phyloP scores from a whole-genome alignment of 2,888 invertebrate genomes.

The Lysandra coridon region DNA sequence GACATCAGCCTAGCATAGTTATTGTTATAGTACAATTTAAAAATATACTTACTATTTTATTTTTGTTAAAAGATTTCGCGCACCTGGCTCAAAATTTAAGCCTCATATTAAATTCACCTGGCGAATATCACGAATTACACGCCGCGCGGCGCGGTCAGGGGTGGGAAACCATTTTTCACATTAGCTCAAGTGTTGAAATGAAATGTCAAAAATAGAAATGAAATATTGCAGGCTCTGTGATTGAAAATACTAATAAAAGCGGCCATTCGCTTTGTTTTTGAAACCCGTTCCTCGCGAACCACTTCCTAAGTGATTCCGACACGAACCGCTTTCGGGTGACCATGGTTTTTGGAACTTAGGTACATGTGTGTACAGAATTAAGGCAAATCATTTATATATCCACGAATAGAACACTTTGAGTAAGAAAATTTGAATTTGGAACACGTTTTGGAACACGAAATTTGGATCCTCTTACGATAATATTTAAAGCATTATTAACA shows the following conservation, averaged over 20 bases:
- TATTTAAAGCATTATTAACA: too few species aligned
- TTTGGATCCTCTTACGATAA: too few species aligned
- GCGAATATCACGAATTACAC: conserved; percentile 14
- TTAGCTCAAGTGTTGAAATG: conserved; percentile 23
- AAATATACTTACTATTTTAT: too few species aligned
- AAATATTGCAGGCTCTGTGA: conserved; percentile 1
- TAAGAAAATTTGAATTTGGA: too few species aligned
- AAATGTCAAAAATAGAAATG: conserved; percentile 19
- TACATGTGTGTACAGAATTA: not conserved
- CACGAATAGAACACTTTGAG: not conserved
- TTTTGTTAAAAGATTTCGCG: not conserved
- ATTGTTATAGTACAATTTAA: too few species aligned
- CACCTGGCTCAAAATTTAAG: not conserved
- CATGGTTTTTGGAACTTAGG: conserved; percentile 32
- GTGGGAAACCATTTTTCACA: conserved; percentile 17
- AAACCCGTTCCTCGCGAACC: conserved; percentile 21
- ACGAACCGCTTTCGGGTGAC: conserved; percentile 33
- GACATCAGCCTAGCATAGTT: too few species aligned
- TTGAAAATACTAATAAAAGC: conserved; percentile 31
- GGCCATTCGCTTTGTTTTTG: conserved; percentile 20
- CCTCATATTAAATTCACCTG: conserved; percentile 3
- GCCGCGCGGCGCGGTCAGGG: not conserved
- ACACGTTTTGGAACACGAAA: too few species aligned
- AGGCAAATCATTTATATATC: too few species aligned
- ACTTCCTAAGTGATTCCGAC: conserved; percentile 31